These are phyloP conservation scores for Caloenas nicobarica DNA, from an alignment of 2,113 vertebrate genomes.

Conservation along the genomic window DNA sequence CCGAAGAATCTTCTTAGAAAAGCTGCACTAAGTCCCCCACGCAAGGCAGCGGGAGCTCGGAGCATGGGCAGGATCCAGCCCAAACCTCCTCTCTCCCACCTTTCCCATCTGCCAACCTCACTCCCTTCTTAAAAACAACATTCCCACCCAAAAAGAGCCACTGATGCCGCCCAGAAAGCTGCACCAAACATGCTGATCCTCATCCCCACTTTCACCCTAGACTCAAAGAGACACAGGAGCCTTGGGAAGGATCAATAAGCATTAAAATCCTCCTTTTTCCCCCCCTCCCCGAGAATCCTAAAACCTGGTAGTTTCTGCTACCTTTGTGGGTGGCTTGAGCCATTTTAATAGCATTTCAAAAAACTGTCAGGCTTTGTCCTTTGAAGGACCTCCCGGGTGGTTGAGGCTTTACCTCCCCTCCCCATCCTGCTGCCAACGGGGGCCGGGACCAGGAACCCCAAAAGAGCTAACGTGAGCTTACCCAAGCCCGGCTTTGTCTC, in stretches of 20 bases:
- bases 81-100: background rate
- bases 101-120: background rate
- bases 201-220: background rate
- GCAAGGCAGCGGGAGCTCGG: fast-evolving
- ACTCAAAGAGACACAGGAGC: fast-evolving
- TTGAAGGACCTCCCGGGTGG: background rate
- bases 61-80: background rate
- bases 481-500: background rate
- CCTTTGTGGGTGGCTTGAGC: background rate
- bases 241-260: background rate
- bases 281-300: background rate
- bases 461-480: background rate
- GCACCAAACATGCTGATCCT: fast-evolving
- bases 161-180: background rate
- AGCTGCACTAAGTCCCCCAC: background rate
- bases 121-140: background rate
- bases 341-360: background rate
- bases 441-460: background rate
- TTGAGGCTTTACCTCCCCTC: background rate
- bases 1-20: background rate
- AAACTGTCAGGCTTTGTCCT: background rate
- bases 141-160: background rate
- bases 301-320: background rate
- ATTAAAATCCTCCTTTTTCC: background rate
- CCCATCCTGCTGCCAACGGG: fast-evolving